Evolutionary conservation across 2,888 invertebrate genomes (phyloP).

Genomic region (Drosophila meridionalis): DNA sequence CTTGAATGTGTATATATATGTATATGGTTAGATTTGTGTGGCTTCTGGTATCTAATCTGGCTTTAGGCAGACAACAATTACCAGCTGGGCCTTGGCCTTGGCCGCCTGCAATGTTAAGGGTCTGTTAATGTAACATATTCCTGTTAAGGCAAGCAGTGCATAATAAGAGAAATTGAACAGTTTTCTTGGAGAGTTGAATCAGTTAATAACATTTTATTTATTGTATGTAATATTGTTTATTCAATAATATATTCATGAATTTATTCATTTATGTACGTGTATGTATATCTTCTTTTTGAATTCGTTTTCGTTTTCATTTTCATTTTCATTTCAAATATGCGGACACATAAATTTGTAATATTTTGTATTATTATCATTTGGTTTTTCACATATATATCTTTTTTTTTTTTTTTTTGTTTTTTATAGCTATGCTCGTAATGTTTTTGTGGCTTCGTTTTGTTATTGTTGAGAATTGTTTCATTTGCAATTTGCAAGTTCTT

Average conservation of each 20-base stretch:
- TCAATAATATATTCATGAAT: constrained; percentile 22
- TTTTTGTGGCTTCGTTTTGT: constrained; percentile 40
- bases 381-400: constrained; percentile 12
- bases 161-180: not conserved
- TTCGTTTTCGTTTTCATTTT: constrained; percentile 4
- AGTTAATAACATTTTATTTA: constrained; percentile 19
- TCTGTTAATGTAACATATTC: not conserved
- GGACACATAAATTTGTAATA: constrained; percentile 57
- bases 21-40: not conserved
- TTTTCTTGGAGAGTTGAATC: constrained; percentile 2
- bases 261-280: constrained; percentile 12
- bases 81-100: constrained; percentile 4
- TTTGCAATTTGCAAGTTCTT: constrained; percentile 33
- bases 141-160: constrained; percentile 6
- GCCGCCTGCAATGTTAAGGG: not conserved
- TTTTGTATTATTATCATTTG: constrained; percentile 34
- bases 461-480: constrained; percentile 44
- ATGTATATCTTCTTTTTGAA: constrained; percentile 20
- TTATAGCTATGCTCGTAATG: constrained; percentile 40
- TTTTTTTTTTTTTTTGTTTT: constrained; percentile 1
- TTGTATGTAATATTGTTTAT: constrained; percentile 28
- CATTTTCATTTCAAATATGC: constrained; percentile 42
- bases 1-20: not conserved
- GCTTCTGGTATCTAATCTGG: constrained; percentile 42
- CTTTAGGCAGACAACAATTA: constrained; percentile 8